A percentile compares a stretch with the other conserved stretches of the same genome.
Conservation (phyloP, 2,113 vertebrate genomes). For the Charina bottae region DNA sequence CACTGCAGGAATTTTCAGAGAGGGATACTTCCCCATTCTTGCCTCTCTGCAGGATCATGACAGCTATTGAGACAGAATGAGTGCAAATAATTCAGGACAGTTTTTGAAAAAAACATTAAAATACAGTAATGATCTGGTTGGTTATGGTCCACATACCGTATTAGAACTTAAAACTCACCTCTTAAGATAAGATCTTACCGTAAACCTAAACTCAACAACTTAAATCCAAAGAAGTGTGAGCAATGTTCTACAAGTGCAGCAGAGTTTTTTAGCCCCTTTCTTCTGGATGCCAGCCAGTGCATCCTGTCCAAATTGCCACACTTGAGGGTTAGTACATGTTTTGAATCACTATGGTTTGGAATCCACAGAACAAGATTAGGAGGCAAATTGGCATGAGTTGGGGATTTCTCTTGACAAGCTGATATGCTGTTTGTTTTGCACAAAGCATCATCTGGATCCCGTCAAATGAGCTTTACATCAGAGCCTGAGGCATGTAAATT, state of each 20-base stretch:
- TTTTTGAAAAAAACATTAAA: background rate
- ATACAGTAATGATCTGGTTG: background rate
- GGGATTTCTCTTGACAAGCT: background rate
- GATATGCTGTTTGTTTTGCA: background rate
- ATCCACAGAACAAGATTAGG: background rate
- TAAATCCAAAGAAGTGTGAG: background rate
- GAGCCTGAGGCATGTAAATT: background rate
- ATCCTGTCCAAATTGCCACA: background rate
- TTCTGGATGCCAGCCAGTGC: too few relatives aligned
- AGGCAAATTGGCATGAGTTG: background rate
- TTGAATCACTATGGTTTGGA: background rate
- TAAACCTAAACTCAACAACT: too few relatives aligned
- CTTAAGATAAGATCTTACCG: too few relatives aligned
- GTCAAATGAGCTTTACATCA: background rate
- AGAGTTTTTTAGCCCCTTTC: background rate
- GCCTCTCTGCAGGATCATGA: background rate
- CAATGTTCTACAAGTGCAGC: background rate
- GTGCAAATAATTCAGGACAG: background rate
- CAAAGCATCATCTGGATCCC: background rate
- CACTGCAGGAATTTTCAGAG: background rate
- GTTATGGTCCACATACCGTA: background rate
- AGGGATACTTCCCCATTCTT: background rate
- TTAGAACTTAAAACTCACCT: background rate
- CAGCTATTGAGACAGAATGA: background rate
- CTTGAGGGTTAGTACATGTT: background rate